Evolutionary conservation across 2,797 vertebrate genomes (phyloP).

Genomic region (Pipistrellus kuhlii): DNA sequence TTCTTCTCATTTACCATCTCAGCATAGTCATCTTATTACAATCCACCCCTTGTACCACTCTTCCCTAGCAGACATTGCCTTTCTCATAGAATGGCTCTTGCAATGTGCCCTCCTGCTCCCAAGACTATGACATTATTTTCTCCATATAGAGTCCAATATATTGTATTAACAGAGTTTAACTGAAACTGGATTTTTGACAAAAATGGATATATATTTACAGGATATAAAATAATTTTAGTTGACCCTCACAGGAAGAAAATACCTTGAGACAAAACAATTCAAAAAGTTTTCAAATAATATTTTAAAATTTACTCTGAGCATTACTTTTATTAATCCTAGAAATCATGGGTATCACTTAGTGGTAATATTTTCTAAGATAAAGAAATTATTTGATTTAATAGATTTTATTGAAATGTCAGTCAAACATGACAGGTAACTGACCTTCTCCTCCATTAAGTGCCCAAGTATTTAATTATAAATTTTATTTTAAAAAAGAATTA

Average conservation of each 20-base stretch:
- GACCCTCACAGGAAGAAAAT: constrained; percentile 7
- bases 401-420: neutral
- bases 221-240: constrained; percentile 45
- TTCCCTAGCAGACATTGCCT: neutral
- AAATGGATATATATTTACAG: neutral
- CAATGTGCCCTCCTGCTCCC: neutral
- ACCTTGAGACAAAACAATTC: neutral
- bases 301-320: neutral
- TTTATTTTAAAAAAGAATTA: constrained; percentile 24
- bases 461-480: neutral
- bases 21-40: too few relatives aligned
- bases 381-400: constrained; percentile 19
- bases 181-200: constrained; percentile 27
- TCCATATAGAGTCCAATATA: constrained; percentile 3
- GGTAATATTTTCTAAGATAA: constrained; percentile 30
- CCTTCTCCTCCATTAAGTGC: neutral
- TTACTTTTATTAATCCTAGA: constrained; percentile 14
- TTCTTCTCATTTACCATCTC: neutral
- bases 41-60: neutral
- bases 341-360: neutral
- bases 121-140: neutral
- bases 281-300: constrained; percentile 43
- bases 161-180: constrained; percentile 38
- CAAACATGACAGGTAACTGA: neutral
- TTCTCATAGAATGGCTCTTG: neutral